Conservation (phyloP, 2,888 invertebrate genomes). For the Notodonta ziczac region DNA sequence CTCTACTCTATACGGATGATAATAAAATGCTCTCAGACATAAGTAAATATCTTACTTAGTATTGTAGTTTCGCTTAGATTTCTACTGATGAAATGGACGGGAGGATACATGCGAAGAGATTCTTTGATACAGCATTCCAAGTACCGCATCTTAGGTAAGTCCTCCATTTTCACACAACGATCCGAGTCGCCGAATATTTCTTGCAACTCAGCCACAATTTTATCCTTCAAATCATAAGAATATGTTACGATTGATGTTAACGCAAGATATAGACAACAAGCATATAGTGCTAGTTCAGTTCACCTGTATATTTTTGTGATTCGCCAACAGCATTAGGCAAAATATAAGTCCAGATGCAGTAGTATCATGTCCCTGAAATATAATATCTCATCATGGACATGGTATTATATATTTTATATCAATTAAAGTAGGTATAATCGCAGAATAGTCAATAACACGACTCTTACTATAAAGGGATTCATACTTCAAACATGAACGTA, state of each 20-base stretch:
- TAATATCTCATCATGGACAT: neutral
- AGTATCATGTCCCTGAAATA: constrained; percentile 69
- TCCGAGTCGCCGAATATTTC: constrained; percentile 86
- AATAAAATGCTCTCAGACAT: neutral
- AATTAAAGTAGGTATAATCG: too few relatives aligned
- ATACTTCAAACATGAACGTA: constrained; percentile 86
- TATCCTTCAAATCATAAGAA: constrained; percentile 73
- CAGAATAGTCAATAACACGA: neutral
- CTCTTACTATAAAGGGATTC: neutral
- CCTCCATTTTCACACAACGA: constrained; percentile 83
- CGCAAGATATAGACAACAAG: too few relatives aligned
- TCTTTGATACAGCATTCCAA: constrained; percentile 88
- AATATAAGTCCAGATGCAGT: constrained; percentile 55
- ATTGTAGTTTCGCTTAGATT: constrained; percentile 79
- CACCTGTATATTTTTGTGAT: constrained; percentile 58
- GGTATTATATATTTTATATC: too few relatives aligned
- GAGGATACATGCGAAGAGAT: constrained; percentile 86
- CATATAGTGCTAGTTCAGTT: too few relatives aligned
- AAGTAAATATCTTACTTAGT: constrained; percentile 64
- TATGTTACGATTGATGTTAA: too few relatives aligned
- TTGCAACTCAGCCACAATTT: constrained; percentile 84
- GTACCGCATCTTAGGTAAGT: constrained; percentile 85
- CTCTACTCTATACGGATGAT: neutral
- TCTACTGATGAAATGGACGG: constrained; percentile 86
- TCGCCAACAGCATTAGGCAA: constrained; percentile 57